phyloP scores from a whole-genome alignment of 2,888 invertebrate species.

The Caenorhabditis sp. region DNA sequence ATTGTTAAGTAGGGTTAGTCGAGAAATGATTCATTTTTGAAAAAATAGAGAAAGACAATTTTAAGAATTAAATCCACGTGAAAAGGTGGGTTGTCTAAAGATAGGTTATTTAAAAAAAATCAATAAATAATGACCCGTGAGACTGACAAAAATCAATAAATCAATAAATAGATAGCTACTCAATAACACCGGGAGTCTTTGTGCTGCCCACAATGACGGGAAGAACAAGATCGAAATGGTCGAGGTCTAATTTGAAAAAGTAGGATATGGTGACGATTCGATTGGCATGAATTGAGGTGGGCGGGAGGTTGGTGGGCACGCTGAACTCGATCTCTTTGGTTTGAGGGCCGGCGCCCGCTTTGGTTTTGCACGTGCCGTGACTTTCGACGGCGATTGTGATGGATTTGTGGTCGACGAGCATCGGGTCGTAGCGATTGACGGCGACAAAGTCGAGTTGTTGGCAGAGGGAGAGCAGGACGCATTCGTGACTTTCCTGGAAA shows the following conservation, averaged over 20 bases:
- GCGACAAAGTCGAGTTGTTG: constrained; percentile 67
- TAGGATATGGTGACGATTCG: constrained; percentile 65
- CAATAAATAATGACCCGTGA: background rate
- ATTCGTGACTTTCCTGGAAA: constrained; percentile 58
- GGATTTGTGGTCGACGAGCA: constrained; percentile 56
- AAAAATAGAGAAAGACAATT: background rate
- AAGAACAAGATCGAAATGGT: constrained; percentile 67
- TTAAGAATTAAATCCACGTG: background rate
- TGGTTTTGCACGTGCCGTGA: constrained; percentile 65
- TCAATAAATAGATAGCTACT: constrained; percentile 7
- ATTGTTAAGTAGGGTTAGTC: background rate
- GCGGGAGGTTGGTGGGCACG: constrained; percentile 62
- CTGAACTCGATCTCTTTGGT: constrained; percentile 64
- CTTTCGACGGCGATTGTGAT: constrained; percentile 65
- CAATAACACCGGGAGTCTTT: constrained; percentile 49
- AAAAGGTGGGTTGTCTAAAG: background rate
- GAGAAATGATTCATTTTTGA: background rate
- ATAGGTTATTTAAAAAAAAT: background rate
- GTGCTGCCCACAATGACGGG: constrained; percentile 66
- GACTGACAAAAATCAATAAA: background rate
- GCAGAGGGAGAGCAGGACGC: constrained; percentile 61
- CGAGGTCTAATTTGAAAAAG: constrained; percentile 68
- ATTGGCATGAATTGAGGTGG: constrained; percentile 63
- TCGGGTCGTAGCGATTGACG: constrained; percentile 51
- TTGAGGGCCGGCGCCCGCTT: constrained; percentile 60